Evolutionary conservation across 2,888 invertebrate species (phyloP).

Genomic region (Dasypogon diadema): DNA sequence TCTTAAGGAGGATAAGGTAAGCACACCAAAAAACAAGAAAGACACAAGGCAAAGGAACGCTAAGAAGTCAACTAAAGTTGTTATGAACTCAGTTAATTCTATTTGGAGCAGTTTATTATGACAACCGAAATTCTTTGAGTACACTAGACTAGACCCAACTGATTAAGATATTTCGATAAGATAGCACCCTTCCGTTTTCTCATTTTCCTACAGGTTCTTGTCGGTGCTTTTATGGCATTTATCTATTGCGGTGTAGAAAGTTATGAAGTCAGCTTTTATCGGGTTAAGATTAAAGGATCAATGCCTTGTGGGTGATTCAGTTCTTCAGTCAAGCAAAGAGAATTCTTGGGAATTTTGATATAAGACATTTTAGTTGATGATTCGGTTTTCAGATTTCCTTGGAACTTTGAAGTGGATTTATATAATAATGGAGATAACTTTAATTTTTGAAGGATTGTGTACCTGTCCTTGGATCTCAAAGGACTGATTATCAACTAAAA

Average conservation of each 20-base stretch:
- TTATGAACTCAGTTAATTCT: background rate
- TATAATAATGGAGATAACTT: too few species aligned
- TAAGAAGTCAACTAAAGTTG: background rate
- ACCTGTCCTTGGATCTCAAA: too few species aligned
- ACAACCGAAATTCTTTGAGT: conserved; percentile 13
- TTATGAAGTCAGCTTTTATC: conserved; percentile 28
- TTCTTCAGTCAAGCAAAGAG: background rate
- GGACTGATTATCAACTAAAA: too few species aligned
- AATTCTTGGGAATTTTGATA: too few species aligned
- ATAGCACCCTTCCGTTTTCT: background rate
- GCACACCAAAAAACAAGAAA: background rate
- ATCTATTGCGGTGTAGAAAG: conserved; percentile 20
- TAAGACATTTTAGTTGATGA: too few species aligned
- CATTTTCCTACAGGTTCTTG: background rate
- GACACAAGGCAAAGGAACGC: background rate
- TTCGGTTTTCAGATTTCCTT: too few species aligned
- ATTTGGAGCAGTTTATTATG: conserved; percentile 6
- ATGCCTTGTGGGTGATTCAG: background rate
- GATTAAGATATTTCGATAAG: conserved; percentile 6
- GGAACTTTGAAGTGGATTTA: too few species aligned
- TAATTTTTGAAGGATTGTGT: too few species aligned
- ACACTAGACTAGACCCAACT: conserved; percentile 3
- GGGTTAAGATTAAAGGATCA: conserved; percentile 15
- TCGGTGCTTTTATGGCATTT: background rate
- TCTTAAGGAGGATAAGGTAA: too few species aligned